Percentiles rank a stretch among this genome's conserved stretches.
Conservation (phyloP, 1,140 invertebrate genomes). For the Sarcophaga peregrina region DNA sequence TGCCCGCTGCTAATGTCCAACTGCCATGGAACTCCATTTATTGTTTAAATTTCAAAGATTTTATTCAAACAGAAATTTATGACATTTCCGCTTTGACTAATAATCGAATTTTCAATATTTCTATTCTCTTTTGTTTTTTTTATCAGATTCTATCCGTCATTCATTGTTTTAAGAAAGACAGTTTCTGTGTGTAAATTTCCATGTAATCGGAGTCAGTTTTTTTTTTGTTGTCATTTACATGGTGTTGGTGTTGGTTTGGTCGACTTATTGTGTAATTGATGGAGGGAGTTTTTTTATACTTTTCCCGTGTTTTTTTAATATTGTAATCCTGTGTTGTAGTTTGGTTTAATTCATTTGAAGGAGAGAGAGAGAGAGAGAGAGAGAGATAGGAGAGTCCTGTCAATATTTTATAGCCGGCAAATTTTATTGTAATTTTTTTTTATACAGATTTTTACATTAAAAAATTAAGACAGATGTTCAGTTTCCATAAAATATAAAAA, state of each 20-base stretch:
- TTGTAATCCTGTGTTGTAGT: too few species aligned
- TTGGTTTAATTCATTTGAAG: too few species aligned
- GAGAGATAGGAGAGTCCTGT: background rate
- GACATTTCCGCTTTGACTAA: slow-evolving; percentile 19
- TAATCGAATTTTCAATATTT: background rate
- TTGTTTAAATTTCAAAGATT: too few species aligned
- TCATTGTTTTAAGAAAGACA: background rate
- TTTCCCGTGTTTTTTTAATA: background rate
- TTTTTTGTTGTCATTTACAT: too few species aligned
- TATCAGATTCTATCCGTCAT: background rate
- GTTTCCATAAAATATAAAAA: background rate
- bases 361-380: too few species aligned
- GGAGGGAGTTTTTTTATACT: background rate
- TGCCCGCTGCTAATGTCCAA: background rate
- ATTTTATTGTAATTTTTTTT: background rate
- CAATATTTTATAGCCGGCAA: too few species aligned
- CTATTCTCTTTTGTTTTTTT: slow-evolving; percentile 12
- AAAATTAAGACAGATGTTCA: background rate
- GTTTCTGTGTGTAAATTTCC: background rate
- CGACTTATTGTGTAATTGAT: slow-evolving; percentile 39
- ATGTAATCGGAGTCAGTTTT: slow-evolving; percentile 34
- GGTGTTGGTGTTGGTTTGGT: background rate
- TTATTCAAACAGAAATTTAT: background rate
- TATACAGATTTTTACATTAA: too few species aligned
- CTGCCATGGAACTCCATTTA: slow-evolving; percentile 17